A percentile compares a stretch with the other conserved stretches of the same genome.
These are phyloP conservation scores for Molossus molossus DNA, from an alignment of 2,797 vertebrate species.

Conservation along the genomic window DNA sequence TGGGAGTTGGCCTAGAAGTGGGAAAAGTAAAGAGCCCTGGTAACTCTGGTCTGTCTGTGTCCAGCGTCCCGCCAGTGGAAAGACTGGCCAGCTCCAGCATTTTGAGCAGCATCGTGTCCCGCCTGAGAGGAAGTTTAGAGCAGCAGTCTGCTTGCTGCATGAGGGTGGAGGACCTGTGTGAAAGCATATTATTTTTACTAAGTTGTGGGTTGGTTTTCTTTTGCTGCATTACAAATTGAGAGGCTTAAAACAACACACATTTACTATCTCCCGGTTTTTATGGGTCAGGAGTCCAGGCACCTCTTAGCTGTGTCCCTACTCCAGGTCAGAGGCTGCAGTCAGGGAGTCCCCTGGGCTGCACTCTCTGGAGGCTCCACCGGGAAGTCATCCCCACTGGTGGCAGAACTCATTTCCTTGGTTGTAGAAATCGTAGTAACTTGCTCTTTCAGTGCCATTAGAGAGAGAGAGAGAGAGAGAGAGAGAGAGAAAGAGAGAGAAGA, in stretches of 20 bases:
- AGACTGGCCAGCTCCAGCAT: accelerated
- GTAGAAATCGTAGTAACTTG: not conserved
- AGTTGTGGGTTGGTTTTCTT: not conserved
- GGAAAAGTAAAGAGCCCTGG: not conserved
- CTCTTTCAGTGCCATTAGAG: not conserved
- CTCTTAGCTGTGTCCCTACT: not conserved
- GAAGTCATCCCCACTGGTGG: not conserved
- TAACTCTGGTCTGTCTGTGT: not conserved
- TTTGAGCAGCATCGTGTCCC: not conserved
- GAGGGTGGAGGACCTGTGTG: not conserved
- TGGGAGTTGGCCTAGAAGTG: not conserved
- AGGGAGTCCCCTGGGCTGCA: not conserved
- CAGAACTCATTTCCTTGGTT: not conserved
- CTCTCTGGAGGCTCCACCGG: not conserved
- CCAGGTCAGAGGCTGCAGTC: not conserved
- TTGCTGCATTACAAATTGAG: not conserved
- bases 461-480: not conserved
- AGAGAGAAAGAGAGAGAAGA: too few species aligned
- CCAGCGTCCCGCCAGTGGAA: not conserved
- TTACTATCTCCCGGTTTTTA: not conserved
- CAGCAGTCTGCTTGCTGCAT: not conserved
- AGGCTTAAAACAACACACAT: not conserved
- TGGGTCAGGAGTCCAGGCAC: not conserved
- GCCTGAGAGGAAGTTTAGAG: not conserved
- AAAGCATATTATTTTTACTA: not conserved